These are phyloP conservation scores for Synanthedon andrenaeformis DNA, from an alignment of 2,888 invertebrate genomes.

Conservation along the genomic window DNA sequence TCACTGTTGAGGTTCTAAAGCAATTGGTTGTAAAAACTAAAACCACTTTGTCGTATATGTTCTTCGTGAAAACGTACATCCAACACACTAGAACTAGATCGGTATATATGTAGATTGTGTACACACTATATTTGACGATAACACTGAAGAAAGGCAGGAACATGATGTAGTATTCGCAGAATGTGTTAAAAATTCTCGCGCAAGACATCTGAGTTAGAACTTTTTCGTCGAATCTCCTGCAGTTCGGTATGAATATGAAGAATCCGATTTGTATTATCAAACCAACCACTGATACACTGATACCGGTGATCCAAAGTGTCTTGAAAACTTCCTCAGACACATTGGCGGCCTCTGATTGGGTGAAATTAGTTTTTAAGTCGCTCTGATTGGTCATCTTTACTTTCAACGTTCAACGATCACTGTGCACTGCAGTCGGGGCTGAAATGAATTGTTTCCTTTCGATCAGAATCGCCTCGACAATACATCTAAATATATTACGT, in stretches of 20 bases:
- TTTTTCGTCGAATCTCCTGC: conserved; percentile 38
- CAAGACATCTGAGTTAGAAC: conserved; percentile 33
- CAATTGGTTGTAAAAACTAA: conserved; percentile 26
- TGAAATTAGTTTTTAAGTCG: neutral
- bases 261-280: conserved; percentile 24
- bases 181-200: conserved; percentile 29
- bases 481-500: no score
- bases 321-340: conserved; percentile 6
- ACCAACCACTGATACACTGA: conserved; percentile 22
- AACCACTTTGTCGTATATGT: conserved; percentile 43
- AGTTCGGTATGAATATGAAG: conserved; percentile 20
- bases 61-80: conserved; percentile 46
- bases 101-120: conserved; percentile 25
- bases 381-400: neutral
- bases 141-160: neutral
- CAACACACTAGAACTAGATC: conserved; percentile 34
- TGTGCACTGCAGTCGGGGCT: neutral
- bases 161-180: conserved; percentile 22
- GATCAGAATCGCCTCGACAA: neutral
- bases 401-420: neutral
- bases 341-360: neutral
- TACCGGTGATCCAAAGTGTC: conserved; percentile 27
- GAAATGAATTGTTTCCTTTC: neutral
- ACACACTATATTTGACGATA: conserved; percentile 10
- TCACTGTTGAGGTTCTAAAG: conserved; percentile 16